phyloP scores from a whole-genome alignment of 2,113 vertebrate species.

The Psammodynastes pulverulentus region DNA sequence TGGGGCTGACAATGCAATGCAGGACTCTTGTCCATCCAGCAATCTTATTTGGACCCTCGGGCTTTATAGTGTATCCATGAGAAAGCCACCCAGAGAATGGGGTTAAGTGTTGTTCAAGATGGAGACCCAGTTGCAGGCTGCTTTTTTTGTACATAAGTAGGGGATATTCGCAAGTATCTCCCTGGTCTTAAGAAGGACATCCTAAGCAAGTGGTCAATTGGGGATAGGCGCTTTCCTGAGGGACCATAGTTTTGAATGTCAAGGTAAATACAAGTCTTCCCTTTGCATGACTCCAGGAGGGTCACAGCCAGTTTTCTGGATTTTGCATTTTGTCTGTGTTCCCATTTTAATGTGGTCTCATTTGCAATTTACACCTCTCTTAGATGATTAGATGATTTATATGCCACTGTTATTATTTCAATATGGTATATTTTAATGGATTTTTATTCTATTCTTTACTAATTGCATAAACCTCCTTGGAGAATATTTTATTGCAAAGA shows the following conservation, averaged over 20 bases:
- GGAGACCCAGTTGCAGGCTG: background rate
- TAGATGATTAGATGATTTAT: background rate
- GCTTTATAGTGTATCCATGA: background rate
- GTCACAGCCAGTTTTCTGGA: background rate
- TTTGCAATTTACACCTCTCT: background rate
- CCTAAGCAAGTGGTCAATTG: background rate
- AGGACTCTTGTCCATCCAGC: background rate
- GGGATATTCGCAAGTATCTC: background rate
- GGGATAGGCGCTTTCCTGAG: background rate
- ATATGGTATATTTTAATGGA: background rate
- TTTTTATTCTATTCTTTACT: background rate
- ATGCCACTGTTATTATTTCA: background rate
- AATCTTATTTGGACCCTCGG: background rate
- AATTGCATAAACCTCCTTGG: background rate
- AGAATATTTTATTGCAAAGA: background rate
- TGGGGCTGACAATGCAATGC: background rate
- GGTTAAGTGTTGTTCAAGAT: background rate
- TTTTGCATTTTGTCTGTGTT: background rate
- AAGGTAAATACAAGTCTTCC: background rate
- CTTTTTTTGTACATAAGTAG: background rate
- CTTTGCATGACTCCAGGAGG: background rate
- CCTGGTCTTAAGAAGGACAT: background rate
- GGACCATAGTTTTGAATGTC: background rate
- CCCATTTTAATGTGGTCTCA: background rate
- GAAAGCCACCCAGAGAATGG: background rate